Conservation (phyloP, 2,888 invertebrate species). For the Orchesellides sinensis region DNA sequence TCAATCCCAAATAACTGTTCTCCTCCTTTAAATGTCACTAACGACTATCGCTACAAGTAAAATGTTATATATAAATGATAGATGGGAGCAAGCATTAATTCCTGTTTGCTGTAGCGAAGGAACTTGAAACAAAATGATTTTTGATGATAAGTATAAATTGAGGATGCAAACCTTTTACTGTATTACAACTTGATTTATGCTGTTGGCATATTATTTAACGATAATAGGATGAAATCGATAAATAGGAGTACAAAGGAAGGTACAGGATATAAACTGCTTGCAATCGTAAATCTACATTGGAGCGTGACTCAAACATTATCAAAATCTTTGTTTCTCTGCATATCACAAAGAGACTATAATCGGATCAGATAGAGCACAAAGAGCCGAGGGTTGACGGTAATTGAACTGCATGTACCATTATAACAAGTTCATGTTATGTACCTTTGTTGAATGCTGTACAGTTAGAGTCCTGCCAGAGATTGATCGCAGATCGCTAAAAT, state of each 20-base stretch:
- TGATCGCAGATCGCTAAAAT: not conserved
- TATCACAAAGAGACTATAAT: not conserved
- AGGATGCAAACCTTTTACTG: slow-evolving; percentile 3
- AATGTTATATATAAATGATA: too few relatives aligned
- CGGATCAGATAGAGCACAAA: too few relatives aligned
- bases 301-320: slow-evolving; percentile 20
- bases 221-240: slow-evolving; percentile 22
- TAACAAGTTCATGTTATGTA: not conserved
- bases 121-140: slow-evolving; percentile 17
- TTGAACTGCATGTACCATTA: too few relatives aligned
- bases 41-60: too few relatives aligned
- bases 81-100: not conserved
- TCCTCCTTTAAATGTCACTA: too few relatives aligned
- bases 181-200: slow-evolving; percentile 6
- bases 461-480: not conserved
- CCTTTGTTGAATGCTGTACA: not conserved
- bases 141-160: slow-evolving; percentile 20
- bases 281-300: slow-evolving; percentile 6
- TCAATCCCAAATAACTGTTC: too few relatives aligned
- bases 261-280: not conserved
- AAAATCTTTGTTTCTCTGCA: slow-evolving; percentile 10
- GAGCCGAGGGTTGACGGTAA: too few relatives aligned
- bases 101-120: not conserved
- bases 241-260: not conserved
- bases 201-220: slow-evolving; percentile 9